phyloP scores from a whole-genome alignment of 2,797 vertebrate species.

The Triplophysa bombifrons region DNA sequence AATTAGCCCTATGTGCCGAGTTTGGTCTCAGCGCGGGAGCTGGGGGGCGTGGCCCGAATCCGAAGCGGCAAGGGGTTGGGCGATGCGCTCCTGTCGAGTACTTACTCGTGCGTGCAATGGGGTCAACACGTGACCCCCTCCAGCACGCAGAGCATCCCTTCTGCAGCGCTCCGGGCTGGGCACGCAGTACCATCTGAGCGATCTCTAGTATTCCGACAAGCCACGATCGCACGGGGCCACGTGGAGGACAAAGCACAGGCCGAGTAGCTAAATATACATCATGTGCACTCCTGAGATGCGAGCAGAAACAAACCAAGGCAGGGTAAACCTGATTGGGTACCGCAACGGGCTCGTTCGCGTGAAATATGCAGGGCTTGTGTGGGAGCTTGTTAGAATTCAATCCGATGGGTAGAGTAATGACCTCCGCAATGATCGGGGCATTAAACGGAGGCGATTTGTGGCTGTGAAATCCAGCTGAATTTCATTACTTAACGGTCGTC shows the following conservation, averaged over 20 bases:
- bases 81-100: constrained; percentile 58
- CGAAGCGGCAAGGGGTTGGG: constrained; percentile 29
- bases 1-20: constrained; percentile 64
- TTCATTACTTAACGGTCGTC: constrained; percentile 24
- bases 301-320: constrained; percentile 28
- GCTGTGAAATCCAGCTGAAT: constrained; percentile 4
- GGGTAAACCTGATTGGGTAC: constrained; percentile 6
- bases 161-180: constrained; percentile 65
- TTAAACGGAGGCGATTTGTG: constrained; percentile 6
- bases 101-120: constrained; percentile 78
- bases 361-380: background rate
- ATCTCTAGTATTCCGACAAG: constrained; percentile 59
- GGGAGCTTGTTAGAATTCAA: constrained; percentile 23
- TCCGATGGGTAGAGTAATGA: background rate
- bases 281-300: constrained; percentile 55
- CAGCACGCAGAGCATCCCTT: constrained; percentile 66
- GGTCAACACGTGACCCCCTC: constrained; percentile 80
- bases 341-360: constrained; percentile 1
- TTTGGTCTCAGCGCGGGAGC: constrained; percentile 62
- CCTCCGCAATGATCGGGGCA: constrained; percentile 28
- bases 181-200: constrained; percentile 67
- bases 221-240: constrained; percentile 52
- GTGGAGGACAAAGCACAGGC: constrained; percentile 47
- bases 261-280: constrained; percentile 69
- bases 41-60: constrained; percentile 38